Percentiles rank a stretch among this genome's conserved stretches.
Evolutionary conservation across 2,113 vertebrate genomes (phyloP).

Genomic region (Oreochromis aureus): DNA sequence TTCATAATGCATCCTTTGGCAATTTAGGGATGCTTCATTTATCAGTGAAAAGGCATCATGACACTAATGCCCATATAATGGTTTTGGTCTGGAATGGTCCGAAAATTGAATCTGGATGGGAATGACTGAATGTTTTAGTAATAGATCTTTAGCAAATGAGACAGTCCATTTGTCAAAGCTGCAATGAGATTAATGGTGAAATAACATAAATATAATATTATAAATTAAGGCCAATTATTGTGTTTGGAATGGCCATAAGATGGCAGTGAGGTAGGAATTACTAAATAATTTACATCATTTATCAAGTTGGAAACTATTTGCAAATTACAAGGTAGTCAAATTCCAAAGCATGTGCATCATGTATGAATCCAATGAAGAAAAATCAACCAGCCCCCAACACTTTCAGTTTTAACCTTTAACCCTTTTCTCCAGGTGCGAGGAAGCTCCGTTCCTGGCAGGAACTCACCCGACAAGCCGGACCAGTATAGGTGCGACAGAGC

Average conservation of each 20-base stretch:
- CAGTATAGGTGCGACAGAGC: background rate
- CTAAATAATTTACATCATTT: slow-evolving; percentile 12
- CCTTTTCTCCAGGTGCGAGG: slow-evolving; percentile 34
- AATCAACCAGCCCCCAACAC: background rate
- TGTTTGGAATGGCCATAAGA: background rate
- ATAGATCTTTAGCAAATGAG: background rate
- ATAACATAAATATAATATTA: slow-evolving; percentile 14
- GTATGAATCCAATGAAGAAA: background rate
- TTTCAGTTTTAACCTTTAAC: background rate
- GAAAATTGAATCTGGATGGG: slow-evolving; percentile 8
- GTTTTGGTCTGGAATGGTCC: background rate
- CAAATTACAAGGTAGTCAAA: slow-evolving; percentile 7
- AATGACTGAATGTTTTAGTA: slow-evolving; percentile 10
- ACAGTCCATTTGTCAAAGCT: slow-evolving; percentile 12
- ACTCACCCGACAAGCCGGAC: background rate
- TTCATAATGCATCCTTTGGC: slow-evolving; percentile 5
- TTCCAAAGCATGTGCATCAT: background rate
- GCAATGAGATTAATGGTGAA: slow-evolving; percentile 10
- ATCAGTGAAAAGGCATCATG: slow-evolving; percentile 4
- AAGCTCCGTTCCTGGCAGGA: background rate
- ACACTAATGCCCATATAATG: slow-evolving; percentile 40
- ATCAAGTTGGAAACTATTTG: slow-evolving; percentile 2
- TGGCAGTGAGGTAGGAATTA: background rate
- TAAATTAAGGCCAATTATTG: slow-evolving; percentile 14
- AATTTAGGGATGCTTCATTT: slow-evolving; percentile 18